Percentiles rank a stretch among this genome's conserved stretches.
Conservation (phyloP, 2,888 invertebrate species). For the Hirtodrosophila alboralis region DNA sequence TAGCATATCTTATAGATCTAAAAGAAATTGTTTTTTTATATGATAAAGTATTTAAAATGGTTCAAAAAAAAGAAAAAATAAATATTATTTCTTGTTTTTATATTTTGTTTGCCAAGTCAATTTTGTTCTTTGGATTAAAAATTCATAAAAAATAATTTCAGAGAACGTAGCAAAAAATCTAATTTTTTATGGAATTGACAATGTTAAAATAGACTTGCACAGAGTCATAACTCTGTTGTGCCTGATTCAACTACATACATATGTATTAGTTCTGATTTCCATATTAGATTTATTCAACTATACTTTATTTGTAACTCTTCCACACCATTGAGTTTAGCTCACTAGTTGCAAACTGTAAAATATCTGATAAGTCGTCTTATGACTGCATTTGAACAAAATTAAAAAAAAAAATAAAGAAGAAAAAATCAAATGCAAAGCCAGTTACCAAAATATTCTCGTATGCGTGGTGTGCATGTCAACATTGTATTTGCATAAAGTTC, state of each 20-base stretch:
- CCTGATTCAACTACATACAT: neutral
- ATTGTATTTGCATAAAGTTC: conserved; percentile 75
- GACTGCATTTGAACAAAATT: conserved; percentile 22
- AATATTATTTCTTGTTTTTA: no score
- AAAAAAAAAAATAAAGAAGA: conserved; percentile 1
- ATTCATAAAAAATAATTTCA: no score
- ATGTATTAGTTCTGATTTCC: conserved; percentile 23
- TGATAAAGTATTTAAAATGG: no score
- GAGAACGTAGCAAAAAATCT: no score
- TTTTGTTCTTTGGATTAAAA: no score
- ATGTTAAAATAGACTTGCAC: neutral
- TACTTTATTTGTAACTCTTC: conserved; percentile 38
- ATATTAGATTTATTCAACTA: conserved; percentile 19
- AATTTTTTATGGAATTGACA: neutral
- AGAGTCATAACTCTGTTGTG: no score
- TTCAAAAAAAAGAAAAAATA: no score
- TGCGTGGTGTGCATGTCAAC: conserved; percentile 52
- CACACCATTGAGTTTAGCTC: conserved; percentile 42
- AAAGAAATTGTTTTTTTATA: no score
- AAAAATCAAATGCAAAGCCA: conserved; percentile 17
- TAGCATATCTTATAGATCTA: no score
- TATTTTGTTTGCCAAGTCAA: no score
- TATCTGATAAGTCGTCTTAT: conserved; percentile 49
- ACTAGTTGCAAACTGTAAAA: conserved; percentile 31
- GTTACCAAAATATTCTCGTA: conserved; percentile 25